Evolutionary conservation across 2,888 invertebrate genomes (phyloP).

Genomic region (Mactromeris polynyma): DNA sequence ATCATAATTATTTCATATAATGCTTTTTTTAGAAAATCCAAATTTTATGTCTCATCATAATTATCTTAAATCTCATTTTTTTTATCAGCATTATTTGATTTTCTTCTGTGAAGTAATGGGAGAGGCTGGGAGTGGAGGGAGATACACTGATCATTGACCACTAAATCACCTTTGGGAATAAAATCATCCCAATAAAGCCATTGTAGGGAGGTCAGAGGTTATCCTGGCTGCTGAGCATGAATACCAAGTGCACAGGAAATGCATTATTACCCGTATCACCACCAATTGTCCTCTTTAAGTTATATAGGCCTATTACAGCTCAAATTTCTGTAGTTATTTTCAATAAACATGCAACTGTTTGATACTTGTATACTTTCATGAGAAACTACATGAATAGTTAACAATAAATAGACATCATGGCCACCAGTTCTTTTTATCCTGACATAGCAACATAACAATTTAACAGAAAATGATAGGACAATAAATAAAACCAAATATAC

Average conservation of each 20-base stretch:
- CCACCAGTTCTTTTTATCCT: neutral
- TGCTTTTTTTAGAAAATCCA: too few relatives aligned
- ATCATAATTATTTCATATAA: too few relatives aligned
- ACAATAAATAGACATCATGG: constrained; percentile 13
- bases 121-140: neutral
- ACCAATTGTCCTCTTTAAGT: constrained; percentile 25
- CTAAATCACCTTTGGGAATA: neutral
- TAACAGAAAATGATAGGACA: neutral
- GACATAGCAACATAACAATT: constrained; percentile 8
- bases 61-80: neutral
- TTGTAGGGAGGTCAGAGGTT: constrained; percentile 53
- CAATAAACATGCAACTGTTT: constrained; percentile 46
- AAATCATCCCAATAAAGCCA: constrained; percentile 33
- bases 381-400: constrained; percentile 12
- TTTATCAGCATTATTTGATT: neutral
- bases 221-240: constrained; percentile 23
- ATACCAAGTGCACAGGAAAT: constrained; percentile 46
- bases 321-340: constrained; percentile 42
- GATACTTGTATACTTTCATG: constrained; percentile 21
- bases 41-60: too few relatives aligned
- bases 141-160: constrained; percentile 7
- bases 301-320: constrained; percentile 35
- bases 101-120: neutral
- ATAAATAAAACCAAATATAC: neutral
- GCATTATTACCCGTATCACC: constrained; percentile 30